These are phyloP conservation scores for Siphonodentalium dalli DNA, from an alignment of 2,888 invertebrate genomes.

Conservation along the genomic window DNA sequence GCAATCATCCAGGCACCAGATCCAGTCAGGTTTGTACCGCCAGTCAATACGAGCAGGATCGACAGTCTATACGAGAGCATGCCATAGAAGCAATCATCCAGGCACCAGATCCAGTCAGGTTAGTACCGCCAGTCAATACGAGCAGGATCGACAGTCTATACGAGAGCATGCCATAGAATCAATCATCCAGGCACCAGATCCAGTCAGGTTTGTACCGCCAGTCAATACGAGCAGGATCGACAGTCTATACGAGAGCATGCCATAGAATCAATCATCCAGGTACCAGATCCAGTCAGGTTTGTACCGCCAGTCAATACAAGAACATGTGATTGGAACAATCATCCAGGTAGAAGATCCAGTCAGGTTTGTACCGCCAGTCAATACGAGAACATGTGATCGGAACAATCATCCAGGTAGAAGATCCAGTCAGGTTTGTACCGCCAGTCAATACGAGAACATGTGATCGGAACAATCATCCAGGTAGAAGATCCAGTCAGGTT, in stretches of 20 bases:
- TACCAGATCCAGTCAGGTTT: constrained; percentile 87
- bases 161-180: constrained; percentile 95
- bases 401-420: too few relatives aligned
- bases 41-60: constrained; percentile 98
- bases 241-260: constrained; percentile 90
- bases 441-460: too few relatives aligned
- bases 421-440: too few relatives aligned
- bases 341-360: too few relatives aligned
- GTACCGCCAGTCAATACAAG: too few relatives aligned
- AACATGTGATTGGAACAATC: too few relatives aligned
- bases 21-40: constrained; percentile 76
- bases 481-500: too few relatives aligned
- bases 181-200: constrained; percentile 88
- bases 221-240: constrained; percentile 96
- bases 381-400: too few relatives aligned
- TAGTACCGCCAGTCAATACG: too few relatives aligned
- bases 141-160: constrained; percentile 93
- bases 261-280: constrained; percentile 93
- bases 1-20: constrained; percentile 93
- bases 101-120: constrained; percentile 86
- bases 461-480: too few relatives aligned
- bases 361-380: too few relatives aligned
- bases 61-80: constrained; percentile 87
- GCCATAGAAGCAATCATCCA: constrained; percentile 96
- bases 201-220: too few relatives aligned